phyloP scores from a whole-genome alignment of 2,113 vertebrate genomes.

The Columba janthina region DNA sequence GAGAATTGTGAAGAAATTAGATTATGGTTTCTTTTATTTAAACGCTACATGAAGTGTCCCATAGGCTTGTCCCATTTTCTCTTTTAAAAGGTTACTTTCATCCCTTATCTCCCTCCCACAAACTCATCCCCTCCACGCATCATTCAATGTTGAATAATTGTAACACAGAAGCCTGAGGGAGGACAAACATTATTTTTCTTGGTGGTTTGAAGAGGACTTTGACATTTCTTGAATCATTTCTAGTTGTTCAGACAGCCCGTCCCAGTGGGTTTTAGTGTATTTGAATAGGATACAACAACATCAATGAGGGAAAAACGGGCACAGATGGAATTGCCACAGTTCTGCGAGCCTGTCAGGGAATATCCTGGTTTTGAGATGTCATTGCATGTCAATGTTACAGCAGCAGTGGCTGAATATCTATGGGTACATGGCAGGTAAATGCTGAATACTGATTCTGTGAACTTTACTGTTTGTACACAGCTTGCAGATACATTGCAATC shows the following conservation, averaged over 20 bases:
- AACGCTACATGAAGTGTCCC: not conserved
- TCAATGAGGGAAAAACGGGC: not conserved
- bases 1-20: not conserved
- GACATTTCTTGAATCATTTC: not conserved
- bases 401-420: not conserved
- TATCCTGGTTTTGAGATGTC: not conserved
- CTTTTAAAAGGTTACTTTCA: not conserved
- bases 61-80: not conserved
- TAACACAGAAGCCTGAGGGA: not conserved
- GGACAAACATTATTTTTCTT: not conserved
- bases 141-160: not conserved
- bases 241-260: not conserved
- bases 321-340: accelerated
- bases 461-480: not conserved
- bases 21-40: not conserved
- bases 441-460: not conserved
- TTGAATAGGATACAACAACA: not conserved
- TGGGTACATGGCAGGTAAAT: not conserved
- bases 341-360: not conserved
- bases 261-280: not conserved
- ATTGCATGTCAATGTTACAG: not conserved
- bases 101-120: not conserved
- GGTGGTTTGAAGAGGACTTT: not conserved
- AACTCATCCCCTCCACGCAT: not conserved
- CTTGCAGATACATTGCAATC: not conserved